phyloP scores from a whole-genome alignment of 2,888 invertebrate species.

The Clunio marinus region DNA sequence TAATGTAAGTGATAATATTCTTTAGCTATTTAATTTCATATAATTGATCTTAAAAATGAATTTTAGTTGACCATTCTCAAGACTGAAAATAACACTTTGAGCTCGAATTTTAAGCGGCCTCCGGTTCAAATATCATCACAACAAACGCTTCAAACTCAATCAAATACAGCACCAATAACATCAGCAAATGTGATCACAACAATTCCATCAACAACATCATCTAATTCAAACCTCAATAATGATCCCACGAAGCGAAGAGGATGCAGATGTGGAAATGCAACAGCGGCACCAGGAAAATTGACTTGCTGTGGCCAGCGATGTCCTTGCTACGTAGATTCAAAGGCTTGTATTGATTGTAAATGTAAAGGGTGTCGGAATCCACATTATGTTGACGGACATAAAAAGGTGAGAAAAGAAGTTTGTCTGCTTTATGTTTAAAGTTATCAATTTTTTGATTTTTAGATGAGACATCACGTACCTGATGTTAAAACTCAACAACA shows the following conservation, averaged over 20 bases:
- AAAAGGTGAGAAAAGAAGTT: slow-evolving; percentile 47
- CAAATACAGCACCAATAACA: neutral
- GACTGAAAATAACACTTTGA: slow-evolving; percentile 13
- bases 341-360: slow-evolving; percentile 83
- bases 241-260: slow-evolving; percentile 62
- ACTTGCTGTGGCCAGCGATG: slow-evolving; percentile 93
- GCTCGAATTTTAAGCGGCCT: slow-evolving; percentile 15
- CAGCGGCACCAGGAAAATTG: slow-evolving; percentile 80
- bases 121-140: neutral
- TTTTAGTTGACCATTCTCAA: slow-evolving; percentile 24
- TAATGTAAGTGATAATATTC: neutral
- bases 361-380: slow-evolving; percentile 93
- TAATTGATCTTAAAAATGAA: no score
- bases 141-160: neutral
- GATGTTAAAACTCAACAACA: slow-evolving; percentile 16
- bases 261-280: slow-evolving; percentile 88
- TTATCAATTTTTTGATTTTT: neutral
- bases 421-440: neutral
- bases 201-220: slow-evolving; percentile 51
- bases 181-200: neutral
- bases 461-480: slow-evolving; percentile 33
- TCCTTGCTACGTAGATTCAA: slow-evolving; percentile 88
- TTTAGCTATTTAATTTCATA: no score
- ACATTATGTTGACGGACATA: slow-evolving; percentile 74
- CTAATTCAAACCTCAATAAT: no score